Base-by-base conservation (phyloP, 2,797 vertebrate species). In the Taeniopygia guttata region DNA sequence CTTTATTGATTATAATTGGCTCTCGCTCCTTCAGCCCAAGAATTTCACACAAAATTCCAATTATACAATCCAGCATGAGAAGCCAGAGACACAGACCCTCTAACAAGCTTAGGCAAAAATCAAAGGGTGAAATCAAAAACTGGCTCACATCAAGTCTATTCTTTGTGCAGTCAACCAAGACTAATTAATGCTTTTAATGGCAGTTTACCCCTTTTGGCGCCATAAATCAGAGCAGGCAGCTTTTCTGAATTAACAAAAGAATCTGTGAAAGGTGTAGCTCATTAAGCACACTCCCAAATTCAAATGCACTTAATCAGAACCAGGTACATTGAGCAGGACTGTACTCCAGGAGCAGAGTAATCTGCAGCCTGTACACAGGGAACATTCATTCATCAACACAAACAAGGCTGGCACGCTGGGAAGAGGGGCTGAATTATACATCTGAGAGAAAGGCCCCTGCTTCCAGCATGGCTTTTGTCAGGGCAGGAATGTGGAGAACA, bases 171-270 rank as follows among this genome's bases (percentile, higher is more conserved):
- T 60, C 93, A 78, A 93, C 34, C 94, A 83, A 43, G 56, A 68
- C 89, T 95, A 96, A 95, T 95, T 92, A 96, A 94, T 29, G 79
- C 79, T 94, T 95, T 96, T 94, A 94, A 90, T 56, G 76, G 80
- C 87, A 80, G 82, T 87, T 91, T 93, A 80, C 89, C 91, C 87
- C 91, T 94, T 92, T 85, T 75, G 89, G 87, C 73, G 21, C 82
- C 38, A 36, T 77, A 87, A 94, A 95, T 90, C 76, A 67, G 73
- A 79, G 72, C 78, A 49, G 8, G 38, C 84, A 55, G 90, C 78
- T 75, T 95, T 89, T 80, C 85, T 25, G 54, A 79, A 77, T 55
- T 77, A 84, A 92, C 90, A 92, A 79, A 87, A 69, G 91, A 69
- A 90, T 36, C 59, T n/a, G 45, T 51, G 84, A 58, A 92, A 85